Base-by-base conservation (phyloP, 2,113 vertebrate species). In the Actenoides hombroni region DNA sequence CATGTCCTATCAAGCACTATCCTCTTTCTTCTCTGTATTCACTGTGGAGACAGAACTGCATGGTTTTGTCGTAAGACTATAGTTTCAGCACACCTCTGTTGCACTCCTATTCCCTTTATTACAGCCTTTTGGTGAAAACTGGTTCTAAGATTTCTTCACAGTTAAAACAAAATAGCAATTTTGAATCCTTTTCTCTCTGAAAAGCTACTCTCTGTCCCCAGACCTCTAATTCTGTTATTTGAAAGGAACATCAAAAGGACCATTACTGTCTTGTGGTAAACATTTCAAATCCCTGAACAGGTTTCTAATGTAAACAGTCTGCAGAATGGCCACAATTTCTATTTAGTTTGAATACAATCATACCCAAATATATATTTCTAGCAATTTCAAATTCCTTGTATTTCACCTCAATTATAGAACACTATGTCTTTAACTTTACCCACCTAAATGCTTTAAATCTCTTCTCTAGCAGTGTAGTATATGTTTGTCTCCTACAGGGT, bases 211-310 rank as follows among this genome's bases (percentile, higher is more conserved):
- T 79, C 49, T 90, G 59, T 83, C 40, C 51, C 29, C 56, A 86
- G 76, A 75, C 29, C n/a, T 94, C 54, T 88, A 83, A 79, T 91
- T 95, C 56, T 67, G 25, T 74, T 77, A 86, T 93, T 86, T 74
- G 54, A 92, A 81, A 15, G 12, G 11, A 83, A 2, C 10, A 65
- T 78, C 60, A 69, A 49, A 92, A 91, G 28, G n/a, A 59, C 19
- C 10, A 23, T 90, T 39, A 9, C 26, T 63, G 26, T 67, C 81
- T 65, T 86, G 63, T 24, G 51, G 25, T 63, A 95, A 95, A 78
- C 40, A 63, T 92, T 92, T 96, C 33, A 81, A 28, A 86, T 56
- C 39, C 56, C 61, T 81, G 40, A 96, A 91, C 2, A 46, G 46
- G 16, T 60, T 94, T 96, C 51, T 68, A 95, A 71, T 68, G 63